A percentile compares a stretch with the other conserved stretches of the same genome.
These are phyloP conservation scores for Phocides pigmalion DNA, from an alignment of 1,140 invertebrate genomes.

Conservation along the genomic window DNA sequence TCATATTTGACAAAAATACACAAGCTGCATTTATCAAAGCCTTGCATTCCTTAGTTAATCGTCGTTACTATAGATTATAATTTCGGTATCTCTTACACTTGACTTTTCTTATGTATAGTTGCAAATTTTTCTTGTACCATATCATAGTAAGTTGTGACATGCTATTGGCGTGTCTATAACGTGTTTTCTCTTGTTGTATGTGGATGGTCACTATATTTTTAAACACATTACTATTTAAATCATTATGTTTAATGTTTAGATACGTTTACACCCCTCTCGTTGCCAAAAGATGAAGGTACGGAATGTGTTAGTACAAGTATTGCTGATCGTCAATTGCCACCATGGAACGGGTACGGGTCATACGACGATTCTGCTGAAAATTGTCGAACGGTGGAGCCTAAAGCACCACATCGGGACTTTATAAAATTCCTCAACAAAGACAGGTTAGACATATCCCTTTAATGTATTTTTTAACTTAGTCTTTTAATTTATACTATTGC, in stretches of 20 bases:
- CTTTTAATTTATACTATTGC: not conserved
- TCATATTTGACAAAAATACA: no score
- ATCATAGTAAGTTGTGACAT: no score
- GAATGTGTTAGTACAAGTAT: constrained; percentile 67
- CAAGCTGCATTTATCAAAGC: no score
- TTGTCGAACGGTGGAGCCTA: constrained; percentile 90
- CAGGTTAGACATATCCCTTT: constrained; percentile 75
- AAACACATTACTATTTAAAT: not conserved
- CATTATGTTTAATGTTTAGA: constrained; percentile 69
- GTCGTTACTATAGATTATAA: no score
- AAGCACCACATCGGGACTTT: constrained; percentile 90
- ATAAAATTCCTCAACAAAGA: constrained; percentile 92
- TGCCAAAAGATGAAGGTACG: constrained; percentile 71
- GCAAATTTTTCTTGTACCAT: no score
- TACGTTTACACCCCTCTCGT: constrained; percentile 84
- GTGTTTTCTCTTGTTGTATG: no score
- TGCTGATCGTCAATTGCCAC: constrained; percentile 87
- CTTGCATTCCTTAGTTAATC: no score
- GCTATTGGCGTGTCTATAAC: no score
- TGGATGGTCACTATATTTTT: no score
- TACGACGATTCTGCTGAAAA: constrained; percentile 95
- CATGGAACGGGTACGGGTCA: constrained; percentile 94
- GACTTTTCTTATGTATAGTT: no score
- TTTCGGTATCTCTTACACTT: no score
- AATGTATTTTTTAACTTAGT: constrained; percentile 4